A percentile compares a stretch with the other conserved stretches of the same genome.
phyloP scores from a whole-genome alignment of 2,888 invertebrate species.

The Orthosia gracilis region DNA sequence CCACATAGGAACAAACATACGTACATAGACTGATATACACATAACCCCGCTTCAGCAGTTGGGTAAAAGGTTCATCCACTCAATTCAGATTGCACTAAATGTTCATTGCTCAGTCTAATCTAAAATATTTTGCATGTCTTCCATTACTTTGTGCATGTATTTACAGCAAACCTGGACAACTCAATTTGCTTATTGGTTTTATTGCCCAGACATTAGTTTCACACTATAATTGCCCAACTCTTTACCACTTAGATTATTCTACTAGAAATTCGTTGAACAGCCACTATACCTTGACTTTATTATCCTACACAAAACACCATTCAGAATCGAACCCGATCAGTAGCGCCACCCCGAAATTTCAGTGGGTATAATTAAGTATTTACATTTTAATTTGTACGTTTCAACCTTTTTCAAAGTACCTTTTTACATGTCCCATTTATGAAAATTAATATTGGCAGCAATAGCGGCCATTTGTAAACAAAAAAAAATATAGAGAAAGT shows the following conservation, averaged over 20 bases:
- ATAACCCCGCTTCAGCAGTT: no score
- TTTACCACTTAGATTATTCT: neutral
- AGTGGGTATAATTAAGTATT: neutral
- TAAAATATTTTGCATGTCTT: conserved; percentile 8
- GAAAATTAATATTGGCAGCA: neutral
- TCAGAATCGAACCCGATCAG: neutral
- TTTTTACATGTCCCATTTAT: neutral
- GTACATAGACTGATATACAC: no score
- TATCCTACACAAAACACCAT: neutral
- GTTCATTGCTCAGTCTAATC: conserved; percentile 1
- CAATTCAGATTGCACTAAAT: conserved; percentile 9
- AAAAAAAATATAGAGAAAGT: neutral
- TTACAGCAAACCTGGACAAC: neutral
- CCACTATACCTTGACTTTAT: neutral
- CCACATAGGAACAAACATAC: no score
- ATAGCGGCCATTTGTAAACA: no score
- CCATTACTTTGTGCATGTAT: conserved; percentile 4
- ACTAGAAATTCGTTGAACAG: neutral
- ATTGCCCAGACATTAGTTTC: no score
- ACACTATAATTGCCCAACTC: no score
- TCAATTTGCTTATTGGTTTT: neutral
- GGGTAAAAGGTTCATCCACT: neutral
- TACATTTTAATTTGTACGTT: neutral
- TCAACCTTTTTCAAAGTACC: neutral
- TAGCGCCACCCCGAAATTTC: conserved; percentile 33